Conservation (phyloP, 2,888 invertebrate genomes). For the Ormyrus nitidulus region DNA sequence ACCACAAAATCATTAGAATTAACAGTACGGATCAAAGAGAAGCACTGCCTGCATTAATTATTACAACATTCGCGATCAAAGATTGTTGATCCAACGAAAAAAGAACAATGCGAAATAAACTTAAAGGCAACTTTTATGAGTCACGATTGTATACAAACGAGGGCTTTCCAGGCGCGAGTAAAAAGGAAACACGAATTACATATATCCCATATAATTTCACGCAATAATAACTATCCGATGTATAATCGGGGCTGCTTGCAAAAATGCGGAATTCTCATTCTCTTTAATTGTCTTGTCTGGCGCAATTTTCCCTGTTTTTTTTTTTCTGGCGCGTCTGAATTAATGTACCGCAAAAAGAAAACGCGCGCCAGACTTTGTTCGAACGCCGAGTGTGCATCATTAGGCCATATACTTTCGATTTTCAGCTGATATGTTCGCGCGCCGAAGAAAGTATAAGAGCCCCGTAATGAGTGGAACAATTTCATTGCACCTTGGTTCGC, state of each 20-base stretch:
- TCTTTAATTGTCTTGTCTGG: slow-evolving; percentile 17
- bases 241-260: neutral
- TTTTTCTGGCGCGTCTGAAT: slow-evolving; percentile 10
- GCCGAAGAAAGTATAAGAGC: slow-evolving; percentile 13
- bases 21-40: too few species aligned
- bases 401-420: slow-evolving; percentile 49
- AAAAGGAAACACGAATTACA: neutral
- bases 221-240: too few species aligned
- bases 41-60: too few species aligned
- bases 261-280: slow-evolving; percentile 43
- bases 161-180: neutral
- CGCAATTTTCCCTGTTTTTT: slow-evolving; percentile 34
- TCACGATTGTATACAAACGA: neutral
- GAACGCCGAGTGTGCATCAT: slow-evolving; percentile 39
- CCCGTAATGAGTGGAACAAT: neutral
- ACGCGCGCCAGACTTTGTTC: neutral
- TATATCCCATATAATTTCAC: neutral
- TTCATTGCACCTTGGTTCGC: too few species aligned
- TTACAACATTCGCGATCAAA: too few species aligned
- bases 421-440: slow-evolving; percentile 25
- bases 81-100: too few species aligned
- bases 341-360: slow-evolving; percentile 48
- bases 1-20: too few species aligned
- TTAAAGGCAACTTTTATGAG: neutral
- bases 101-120: too few species aligned